A percentile compares a stretch with the other conserved stretches of the same genome.
phyloP scores from a whole-genome alignment of 2,888 invertebrate genomes.

The Leptinotarsa rubiginosa region DNA sequence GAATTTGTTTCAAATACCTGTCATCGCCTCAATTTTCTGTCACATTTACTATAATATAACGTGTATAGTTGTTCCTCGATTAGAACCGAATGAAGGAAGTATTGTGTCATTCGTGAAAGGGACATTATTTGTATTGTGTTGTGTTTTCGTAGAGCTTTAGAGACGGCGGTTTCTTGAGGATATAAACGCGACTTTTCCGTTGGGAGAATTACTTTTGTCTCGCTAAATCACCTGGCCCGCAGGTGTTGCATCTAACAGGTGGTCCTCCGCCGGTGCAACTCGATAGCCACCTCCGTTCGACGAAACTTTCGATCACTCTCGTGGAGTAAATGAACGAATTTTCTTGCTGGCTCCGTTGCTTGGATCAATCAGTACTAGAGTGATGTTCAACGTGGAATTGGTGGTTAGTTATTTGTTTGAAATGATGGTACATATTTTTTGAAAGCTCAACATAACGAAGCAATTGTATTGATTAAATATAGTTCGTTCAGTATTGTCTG shows the following conservation, averaged over 20 bases:
- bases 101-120: neutral
- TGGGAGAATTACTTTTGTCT: conserved; percentile 35
- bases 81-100: neutral
- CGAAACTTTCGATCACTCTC: neutral
- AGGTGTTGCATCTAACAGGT: conserved; percentile 57
- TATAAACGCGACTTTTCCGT: conserved; percentile 23
- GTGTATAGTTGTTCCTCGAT: no score
- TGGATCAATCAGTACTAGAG: no score
- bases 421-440: no score
- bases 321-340: neutral
- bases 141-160: conserved; percentile 4
- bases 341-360: neutral
- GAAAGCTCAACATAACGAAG: no score
- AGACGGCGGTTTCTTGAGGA: conserved; percentile 16
- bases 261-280: conserved; percentile 37
- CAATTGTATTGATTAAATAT: no score
- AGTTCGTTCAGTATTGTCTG: no score
- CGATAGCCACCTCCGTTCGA: conserved; percentile 9
- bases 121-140: neutral
- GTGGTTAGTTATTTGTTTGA: no score
- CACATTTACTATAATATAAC: no score
- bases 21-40: no score
- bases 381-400: no score
- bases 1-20: no score
- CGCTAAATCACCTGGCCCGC: conserved; percentile 47